Base-by-base conservation (phyloP, 2,113 vertebrate species). In the Craseonycteris thonglongyai region DNA sequence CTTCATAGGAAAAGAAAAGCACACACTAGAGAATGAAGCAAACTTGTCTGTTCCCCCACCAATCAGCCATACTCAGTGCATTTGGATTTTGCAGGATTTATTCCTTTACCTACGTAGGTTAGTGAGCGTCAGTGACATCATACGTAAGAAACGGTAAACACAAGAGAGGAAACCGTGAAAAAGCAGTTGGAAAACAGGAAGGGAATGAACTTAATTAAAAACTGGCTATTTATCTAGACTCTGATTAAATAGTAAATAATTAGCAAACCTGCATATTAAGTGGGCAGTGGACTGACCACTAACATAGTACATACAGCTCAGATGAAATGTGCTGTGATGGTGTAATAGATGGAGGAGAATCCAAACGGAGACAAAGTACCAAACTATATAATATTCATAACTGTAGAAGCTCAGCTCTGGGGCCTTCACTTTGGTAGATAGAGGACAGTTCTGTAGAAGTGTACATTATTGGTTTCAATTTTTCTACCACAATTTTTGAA, bases 271-370 rank as follows among this genome's bases (percentile, higher is more conserved):
- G 24, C 66, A 15, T 35, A 2, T 56, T 24, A 72, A 13, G 28
- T 2, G 16, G 78, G 14, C 22, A 65, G 35, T 0, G 19, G 54
- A 54, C 35, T 26, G 15, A n/a, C 33, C 24, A 18, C 18, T 14
- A 1, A 14, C 13, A 14, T 5, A 24, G 2, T 3, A 16, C 6
- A 14, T 8, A 61, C 21, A 11, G 9, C 14, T 68, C 19, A 10
- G 42, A 45, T 40, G 6, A 56, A 47, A 59, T n/a, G 12, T 26
- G 2, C 22, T 33, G 19, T 38, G 11, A 5, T n/a, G 26, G 12
- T 22, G n/a, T n/a, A n/a, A n/a, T n/a, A 12, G 35, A 15, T 3
- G 28, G 71, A 56, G 19, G 40, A 7, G 35, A 13, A 28, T 19
- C 10, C 15, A 0, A n/a, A 79, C 65, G 24, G 6, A 3, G 47